Evolutionary conservation across 2,113 vertebrate species (phyloP), one percentile per base, ranked within the genome.

Genomic region (Lampris megalopsis): DNA sequence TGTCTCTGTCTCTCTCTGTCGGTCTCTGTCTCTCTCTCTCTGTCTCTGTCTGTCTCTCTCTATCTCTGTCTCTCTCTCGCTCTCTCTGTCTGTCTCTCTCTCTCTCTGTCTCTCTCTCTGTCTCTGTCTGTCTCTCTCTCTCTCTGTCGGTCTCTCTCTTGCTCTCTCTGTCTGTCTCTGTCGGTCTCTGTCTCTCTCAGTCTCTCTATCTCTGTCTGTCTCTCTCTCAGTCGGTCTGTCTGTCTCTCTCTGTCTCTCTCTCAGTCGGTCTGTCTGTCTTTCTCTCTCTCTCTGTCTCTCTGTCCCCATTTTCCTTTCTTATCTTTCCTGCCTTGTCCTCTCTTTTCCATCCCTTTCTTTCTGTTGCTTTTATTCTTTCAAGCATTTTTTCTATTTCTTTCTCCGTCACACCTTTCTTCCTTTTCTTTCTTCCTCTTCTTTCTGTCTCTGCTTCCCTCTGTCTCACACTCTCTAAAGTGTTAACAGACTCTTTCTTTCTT

Each of bases 171-270:
- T 24, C 24, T 24, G 24, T 24, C 24, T 24, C 24, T 24, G 24
- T 24, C 24, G 24, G 24, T 24, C 24, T 24, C 24, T 24, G 24
- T 24, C 24, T 24, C 24, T 24, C 24, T 24, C 61, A 4, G 7
- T 36, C 63, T 49, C 63, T 45, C 60, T 7, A 10, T 52, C 71
- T 2, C 48, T n/a, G 8, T 65, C 38, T 53, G 3, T 52, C n/a
- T 70, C 38, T 40, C 38, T 71, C 42, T 65, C n/a, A n/a, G n/a
- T n/a, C n/a, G n/a, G 68, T 58, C 42, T 71, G 62, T 68, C 47
- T 80, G 3, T 24, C 36, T 11, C 11, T 11, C 2, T 11, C 36
- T 11, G 4, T 13, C 36, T 53, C 40, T 41, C n/a, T 11, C 24
- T 57, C 40, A 38, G 41, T 47, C n/a, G 49, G 9, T 36, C 56